These are phyloP conservation scores for Accipiter virgatus DNA, from an alignment of 2,113 vertebrate genomes.

Conservation along the genomic window DNA sequence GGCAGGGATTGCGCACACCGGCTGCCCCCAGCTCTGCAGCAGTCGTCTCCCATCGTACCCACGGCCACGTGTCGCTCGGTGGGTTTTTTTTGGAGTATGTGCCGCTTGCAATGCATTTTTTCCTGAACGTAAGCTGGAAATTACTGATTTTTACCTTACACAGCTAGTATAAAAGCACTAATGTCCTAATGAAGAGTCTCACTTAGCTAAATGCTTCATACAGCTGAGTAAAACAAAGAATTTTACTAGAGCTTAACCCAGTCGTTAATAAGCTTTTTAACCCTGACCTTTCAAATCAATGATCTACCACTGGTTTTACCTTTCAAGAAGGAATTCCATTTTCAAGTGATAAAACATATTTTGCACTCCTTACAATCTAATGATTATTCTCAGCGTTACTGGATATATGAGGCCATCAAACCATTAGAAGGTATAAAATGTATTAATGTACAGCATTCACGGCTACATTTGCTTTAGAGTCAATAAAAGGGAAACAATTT, in stretches of 20 bases:
- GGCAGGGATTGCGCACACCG: not conserved
- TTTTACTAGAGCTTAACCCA: constrained; percentile 70
- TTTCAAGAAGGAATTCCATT: constrained; percentile 74
- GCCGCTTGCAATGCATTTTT: not conserved
- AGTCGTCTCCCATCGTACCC: not conserved
- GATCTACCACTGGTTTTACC: constrained; percentile 72
- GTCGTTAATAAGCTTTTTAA: constrained; percentile 76
- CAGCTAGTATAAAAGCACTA: constrained; percentile 47
- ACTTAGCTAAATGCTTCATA: constrained; percentile 71
- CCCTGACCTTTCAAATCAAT: constrained; percentile 75
- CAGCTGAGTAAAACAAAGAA: constrained; percentile 67
- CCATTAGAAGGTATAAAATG: constrained; percentile 73
- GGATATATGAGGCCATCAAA: constrained; percentile 71
- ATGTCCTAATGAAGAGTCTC: constrained; percentile 55
- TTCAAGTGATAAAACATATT: constrained; percentile 73
- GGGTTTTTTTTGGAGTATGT: not conserved
- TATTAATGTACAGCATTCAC: constrained; percentile 68
- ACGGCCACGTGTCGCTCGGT: accelerated
- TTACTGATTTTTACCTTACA: constrained; percentile 40
- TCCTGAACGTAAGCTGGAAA: constrained; percentile 48
- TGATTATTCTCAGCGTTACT: constrained; percentile 66
- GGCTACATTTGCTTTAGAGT: constrained; percentile 73
- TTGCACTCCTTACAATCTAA: constrained; percentile 69
- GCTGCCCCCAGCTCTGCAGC: not conserved
- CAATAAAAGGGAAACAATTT: constrained; percentile 77